Evolutionary conservation across 1,140 invertebrate species (phyloP).

Genomic region (Oryctes rhinoceros): DNA sequence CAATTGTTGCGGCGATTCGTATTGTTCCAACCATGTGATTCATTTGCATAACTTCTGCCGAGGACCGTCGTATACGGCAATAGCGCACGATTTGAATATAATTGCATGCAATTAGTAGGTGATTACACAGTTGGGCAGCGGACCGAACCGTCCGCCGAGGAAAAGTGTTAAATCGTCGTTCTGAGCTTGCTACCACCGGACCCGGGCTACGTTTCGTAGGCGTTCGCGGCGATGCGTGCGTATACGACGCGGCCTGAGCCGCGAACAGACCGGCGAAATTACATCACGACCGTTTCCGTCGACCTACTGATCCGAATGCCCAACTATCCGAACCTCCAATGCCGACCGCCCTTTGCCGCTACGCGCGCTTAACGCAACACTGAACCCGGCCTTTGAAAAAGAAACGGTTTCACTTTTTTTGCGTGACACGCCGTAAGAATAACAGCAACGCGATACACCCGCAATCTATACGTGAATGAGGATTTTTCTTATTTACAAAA

Average conservation of each 20-base stretch:
- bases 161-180: slow-evolving; percentile 53
- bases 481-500: no score
- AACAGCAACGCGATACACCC: not conserved
- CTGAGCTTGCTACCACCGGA: no score
- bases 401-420: slow-evolving; percentile 50
- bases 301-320: slow-evolving; percentile 55
- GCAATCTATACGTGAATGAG: no score
- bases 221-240: slow-evolving; percentile 17
- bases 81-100: slow-evolving; percentile 55
- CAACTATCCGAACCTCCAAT: slow-evolving; percentile 49
- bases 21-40: slow-evolving; percentile 7
- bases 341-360: slow-evolving; percentile 43
- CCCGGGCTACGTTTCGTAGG: slow-evolving; percentile 46
- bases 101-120: slow-evolving; percentile 58
- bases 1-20: not conserved
- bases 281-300: slow-evolving; percentile 48
- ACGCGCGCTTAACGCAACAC: slow-evolving; percentile 3
- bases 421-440: slow-evolving; percentile 42
- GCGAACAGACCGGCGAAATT: slow-evolving; percentile 8
- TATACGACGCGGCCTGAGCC: not conserved
- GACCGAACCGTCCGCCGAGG: slow-evolving; percentile 49
- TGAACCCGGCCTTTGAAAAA: not conserved
- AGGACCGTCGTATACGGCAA: not conserved
- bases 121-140: slow-evolving; percentile 58
- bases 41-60: slow-evolving; percentile 55